Base-by-base conservation (phyloP, 2,797 vertebrate species). In the Danio kyathit region DNA sequence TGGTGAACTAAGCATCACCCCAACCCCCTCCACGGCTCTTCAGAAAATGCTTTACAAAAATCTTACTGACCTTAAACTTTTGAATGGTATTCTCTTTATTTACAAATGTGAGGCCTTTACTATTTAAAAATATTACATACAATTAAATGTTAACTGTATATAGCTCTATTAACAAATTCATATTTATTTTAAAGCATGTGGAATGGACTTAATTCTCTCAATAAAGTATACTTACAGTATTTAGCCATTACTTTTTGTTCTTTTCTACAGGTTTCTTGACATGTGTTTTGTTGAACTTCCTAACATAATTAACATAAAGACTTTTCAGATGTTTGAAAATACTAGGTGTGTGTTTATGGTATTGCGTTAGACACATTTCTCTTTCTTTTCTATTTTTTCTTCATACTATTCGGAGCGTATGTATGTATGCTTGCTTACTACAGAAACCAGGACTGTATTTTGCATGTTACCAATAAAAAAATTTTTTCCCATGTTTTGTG, bases 211-310 rank as follows among this genome's bases (percentile, higher is more conserved):
- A 49, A 60, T 57, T 72, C 43, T 61, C 77, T 74, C 63, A 17
- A 81, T 61, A 70, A 38, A 75, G 64, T 48, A n/a, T n/a, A 17
- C 17, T 61, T 38, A 38, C 79, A 78, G 67, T 76, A 14, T 64
- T 43, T 65, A 57, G 51, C 11, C 19, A 43, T 78, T 57, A 16
- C 46, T 73, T 75, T 82, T 38, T 43, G 69, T 90, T 96, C 61
- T 93, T 97, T 99, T 98, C 94, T 98, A 98, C 96, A 94, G 91
- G 94, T 95, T 95, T 96, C 94, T 96, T 95, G 93, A 96, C 92
- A 95, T 96, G 97, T n/a, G 48, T 97, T 97, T 93, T 93, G 88
- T 91, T 88, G 91, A 87, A 90, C 92, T 99, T 98, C 97, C 96
- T 96, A 96, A 96, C 96, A 96, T 98, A 96, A 94, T 92, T 96